Conservation (phyloP, 1,140 invertebrate species). For the Drosophila takahashii region DNA sequence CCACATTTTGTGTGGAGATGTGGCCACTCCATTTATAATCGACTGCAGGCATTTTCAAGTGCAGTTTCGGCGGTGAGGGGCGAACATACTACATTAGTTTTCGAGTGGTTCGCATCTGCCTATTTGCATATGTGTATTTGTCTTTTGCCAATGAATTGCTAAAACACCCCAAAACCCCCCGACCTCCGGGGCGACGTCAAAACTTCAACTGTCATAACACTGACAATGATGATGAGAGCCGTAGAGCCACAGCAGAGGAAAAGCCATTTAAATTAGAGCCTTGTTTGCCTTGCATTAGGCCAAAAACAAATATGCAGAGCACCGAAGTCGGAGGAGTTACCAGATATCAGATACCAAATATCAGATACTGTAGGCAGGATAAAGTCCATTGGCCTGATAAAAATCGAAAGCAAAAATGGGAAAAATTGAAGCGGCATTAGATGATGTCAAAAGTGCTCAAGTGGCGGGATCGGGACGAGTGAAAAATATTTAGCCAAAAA, state of each 20-base stretch:
- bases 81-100: slow-evolving; percentile 74
- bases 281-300: slow-evolving; percentile 79
- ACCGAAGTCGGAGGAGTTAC: slow-evolving; percentile 20
- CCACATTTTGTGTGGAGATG: not conserved
- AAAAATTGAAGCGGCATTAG: slow-evolving; percentile 28
- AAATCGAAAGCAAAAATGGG: slow-evolving; percentile 26
- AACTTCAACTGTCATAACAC: slow-evolving; percentile 82
- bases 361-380: not conserved
- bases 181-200: slow-evolving; percentile 41
- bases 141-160: slow-evolving; percentile 80
- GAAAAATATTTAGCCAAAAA: slow-evolving; percentile 37
- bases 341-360: not conserved
- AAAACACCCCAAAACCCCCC: slow-evolving; percentile 50
- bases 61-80: slow-evolving; percentile 22
- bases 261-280: slow-evolving; percentile 75
- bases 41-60: slow-evolving; percentile 67
- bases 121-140: slow-evolving; percentile 81
- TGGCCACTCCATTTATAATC: slow-evolving; percentile 66
- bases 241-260: slow-evolving; percentile 21
- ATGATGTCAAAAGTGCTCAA: slow-evolving; percentile 26
- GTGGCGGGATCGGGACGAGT: slow-evolving; percentile 8
- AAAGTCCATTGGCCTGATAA: slow-evolving; percentile 9
- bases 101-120: slow-evolving; percentile 61
- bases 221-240: slow-evolving; percentile 44
- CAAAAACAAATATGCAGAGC: slow-evolving; percentile 61